Evolutionary conservation across 2,888 invertebrate genomes (phyloP), one percentile per base, ranked within the genome.

Genomic region (Archaeoteleia sp.): DNA sequence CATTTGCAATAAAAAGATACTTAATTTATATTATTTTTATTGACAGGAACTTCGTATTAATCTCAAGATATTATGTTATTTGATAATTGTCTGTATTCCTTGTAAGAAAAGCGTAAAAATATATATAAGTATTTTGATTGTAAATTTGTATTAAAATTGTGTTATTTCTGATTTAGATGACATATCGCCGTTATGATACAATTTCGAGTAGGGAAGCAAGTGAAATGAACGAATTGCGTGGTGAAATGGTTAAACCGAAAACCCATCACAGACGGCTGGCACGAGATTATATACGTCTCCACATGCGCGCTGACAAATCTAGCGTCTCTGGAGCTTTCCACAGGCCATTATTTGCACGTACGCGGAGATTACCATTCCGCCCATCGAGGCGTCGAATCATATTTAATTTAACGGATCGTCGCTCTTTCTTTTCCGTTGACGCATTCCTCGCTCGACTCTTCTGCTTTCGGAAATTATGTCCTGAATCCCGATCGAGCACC

Each of bases 261-360:
- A 66, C 37, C 65, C 46, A 65, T 57, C 57, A 46, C 45, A 58
- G 53, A 53, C 57, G 49, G 45, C 45, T 57, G 63, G 42, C 55
- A 65, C 23, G 51, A 54, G 57, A 63, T 55, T 57, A 63, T 55
- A 63, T 42, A 48, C 23, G 45, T 49, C 43, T 43, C 51, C 63
- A 57, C 51, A 49, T 49, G 63, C 49, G 30, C 48, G 48, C 48
- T 63, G 63, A 65, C 65, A 57, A 65, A 65, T 57, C 48, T 62
- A 62, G 42, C 54, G 42, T 63, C 53, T 65, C 57, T 45, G 43
- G 57, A 58, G 65, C 49, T 58, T 58, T 65, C 46, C 65, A 65
- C 57, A 57, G 57, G 42, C 63, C 57, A 65, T 65, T 65, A 65
- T 65, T 65, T 57, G 63, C 63, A 65, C 63, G 63, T 65, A 65